Conservation (phyloP, 2,888 invertebrate genomes). For the Synanthedon tipuliformis region DNA sequence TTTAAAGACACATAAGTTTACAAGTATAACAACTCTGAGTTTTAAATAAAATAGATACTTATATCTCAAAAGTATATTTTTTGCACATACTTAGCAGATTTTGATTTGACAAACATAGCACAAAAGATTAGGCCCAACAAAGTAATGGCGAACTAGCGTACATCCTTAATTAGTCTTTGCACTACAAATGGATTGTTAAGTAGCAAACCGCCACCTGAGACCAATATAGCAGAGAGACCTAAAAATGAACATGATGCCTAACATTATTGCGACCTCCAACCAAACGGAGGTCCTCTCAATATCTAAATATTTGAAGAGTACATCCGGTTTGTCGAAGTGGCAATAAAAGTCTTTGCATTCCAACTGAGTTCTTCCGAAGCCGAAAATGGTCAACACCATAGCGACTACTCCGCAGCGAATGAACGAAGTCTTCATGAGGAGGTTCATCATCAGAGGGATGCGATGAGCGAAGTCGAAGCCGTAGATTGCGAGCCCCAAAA, state of each 20-base stretch:
- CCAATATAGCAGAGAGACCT: slow-evolving; percentile 70
- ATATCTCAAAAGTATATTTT: too few species aligned
- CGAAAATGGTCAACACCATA: slow-evolving; percentile 73
- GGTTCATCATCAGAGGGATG: slow-evolving; percentile 71
- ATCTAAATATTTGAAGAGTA: slow-evolving; percentile 71
- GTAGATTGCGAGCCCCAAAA: slow-evolving; percentile 75
- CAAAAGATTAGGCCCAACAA: too few species aligned
- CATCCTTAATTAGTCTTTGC: too few species aligned
- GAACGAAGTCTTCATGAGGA: slow-evolving; percentile 75
- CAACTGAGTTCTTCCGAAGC: slow-evolving; percentile 68
- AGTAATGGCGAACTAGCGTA: too few species aligned
- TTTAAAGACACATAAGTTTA: too few species aligned
- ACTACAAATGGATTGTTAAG: slow-evolving; percentile 21
- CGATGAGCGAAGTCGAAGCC: slow-evolving; percentile 77
- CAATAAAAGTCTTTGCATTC: slow-evolving; percentile 73
- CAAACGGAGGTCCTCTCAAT: slow-evolving; percentile 69
- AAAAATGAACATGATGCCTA: slow-evolving; percentile 67
- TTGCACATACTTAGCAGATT: too few species aligned
- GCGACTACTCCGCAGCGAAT: slow-evolving; percentile 75
- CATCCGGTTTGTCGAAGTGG: slow-evolving; percentile 75
- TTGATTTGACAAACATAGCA: too few species aligned
- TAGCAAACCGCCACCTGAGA: slow-evolving; percentile 65
- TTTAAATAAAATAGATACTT: too few species aligned
- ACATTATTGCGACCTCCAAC: slow-evolving; percentile 65
- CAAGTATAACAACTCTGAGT: too few species aligned